Conservation (phyloP, 2,113 vertebrate species). For the Nothocercus julius region DNA sequence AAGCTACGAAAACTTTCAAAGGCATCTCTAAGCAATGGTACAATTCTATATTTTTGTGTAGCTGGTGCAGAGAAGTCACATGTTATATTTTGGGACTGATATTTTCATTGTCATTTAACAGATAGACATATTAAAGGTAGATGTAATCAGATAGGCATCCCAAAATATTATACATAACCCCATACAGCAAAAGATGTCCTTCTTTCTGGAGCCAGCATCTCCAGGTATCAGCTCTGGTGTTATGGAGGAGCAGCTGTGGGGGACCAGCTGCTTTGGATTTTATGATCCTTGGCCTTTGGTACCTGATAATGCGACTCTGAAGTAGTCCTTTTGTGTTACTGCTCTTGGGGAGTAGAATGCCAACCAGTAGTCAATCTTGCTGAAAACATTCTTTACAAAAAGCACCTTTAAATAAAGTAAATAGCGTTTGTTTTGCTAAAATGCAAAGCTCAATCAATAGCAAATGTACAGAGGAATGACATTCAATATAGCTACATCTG, state of each 20-base stretch:
- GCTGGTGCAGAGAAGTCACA: not conserved
- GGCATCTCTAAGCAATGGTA: not conserved
- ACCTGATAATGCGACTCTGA: not conserved
- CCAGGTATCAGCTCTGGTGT: not conserved
- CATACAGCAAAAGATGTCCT: not conserved
- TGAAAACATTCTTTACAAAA: not conserved
- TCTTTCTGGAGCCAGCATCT: not conserved
- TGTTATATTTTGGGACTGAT: not conserved
- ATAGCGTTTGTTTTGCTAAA: not conserved
- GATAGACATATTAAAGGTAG: not conserved
- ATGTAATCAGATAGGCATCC: not conserved
- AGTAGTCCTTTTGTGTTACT: not conserved
- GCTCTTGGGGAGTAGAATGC: not conserved
- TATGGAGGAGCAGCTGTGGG: not conserved
- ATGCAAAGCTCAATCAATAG: not conserved
- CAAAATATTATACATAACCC: rapidly evolving
- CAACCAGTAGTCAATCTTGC: not conserved
- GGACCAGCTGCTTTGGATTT: not conserved
- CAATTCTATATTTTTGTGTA: not conserved
- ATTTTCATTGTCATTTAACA: not conserved
- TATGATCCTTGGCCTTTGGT: not conserved
- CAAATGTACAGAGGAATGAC: not conserved
- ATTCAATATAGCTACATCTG: not conserved
- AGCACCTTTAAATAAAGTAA: not conserved
- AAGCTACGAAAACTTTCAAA: not conserved